Base-by-base conservation (phyloP, 2,113 vertebrate species). In the Penelope pileata region DNA sequence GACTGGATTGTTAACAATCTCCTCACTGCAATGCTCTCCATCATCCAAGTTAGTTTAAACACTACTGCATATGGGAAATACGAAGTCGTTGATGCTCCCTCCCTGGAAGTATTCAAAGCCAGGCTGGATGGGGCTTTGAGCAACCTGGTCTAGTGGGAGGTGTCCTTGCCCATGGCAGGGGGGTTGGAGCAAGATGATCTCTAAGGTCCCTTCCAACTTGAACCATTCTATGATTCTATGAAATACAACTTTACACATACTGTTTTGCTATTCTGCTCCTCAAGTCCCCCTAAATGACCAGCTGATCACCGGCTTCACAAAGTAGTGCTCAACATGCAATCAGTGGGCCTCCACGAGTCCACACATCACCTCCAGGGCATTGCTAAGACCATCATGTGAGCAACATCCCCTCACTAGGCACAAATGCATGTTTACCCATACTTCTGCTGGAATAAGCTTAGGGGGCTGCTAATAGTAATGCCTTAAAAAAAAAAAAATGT, bases 291-390 rank as follows among this genome's bases (percentile, higher is more conserved):
- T 0, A 30, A 78, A 42, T 24, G 40, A 73, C 64, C 50, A 66
- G 12, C 12, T 75, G 56, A 36, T n/a, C 23, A 45, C 47, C 87
- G 51, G 6, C 15, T 7, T 7, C 2, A 1, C 36, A 8, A 30
- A 2, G 34, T 0, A 53, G 30, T 3, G 22, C 51, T 64, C 3
- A 0, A 4, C 0, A 1, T 2, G 6, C 16, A 38, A 68, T n/a
- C 8, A 48, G 3, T 4, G 24, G n/a, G 15, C 32, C 34, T 19
- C 29, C 63, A 59, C 10, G 45, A 70, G 42, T 3, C 34, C 51
- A 16, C 1, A 16, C 1, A 1, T 21, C 51, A 42, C 13, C 43
- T 47, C 36, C 48, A 38, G 48, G 24, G 34, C 42, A 34, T 3
- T 21, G 8, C 0, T 27, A 54, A 68, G 40, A 40, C 4, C 48